Conservation (phyloP, 2,113 vertebrate species). For the Hyperopisus bebe region DNA sequence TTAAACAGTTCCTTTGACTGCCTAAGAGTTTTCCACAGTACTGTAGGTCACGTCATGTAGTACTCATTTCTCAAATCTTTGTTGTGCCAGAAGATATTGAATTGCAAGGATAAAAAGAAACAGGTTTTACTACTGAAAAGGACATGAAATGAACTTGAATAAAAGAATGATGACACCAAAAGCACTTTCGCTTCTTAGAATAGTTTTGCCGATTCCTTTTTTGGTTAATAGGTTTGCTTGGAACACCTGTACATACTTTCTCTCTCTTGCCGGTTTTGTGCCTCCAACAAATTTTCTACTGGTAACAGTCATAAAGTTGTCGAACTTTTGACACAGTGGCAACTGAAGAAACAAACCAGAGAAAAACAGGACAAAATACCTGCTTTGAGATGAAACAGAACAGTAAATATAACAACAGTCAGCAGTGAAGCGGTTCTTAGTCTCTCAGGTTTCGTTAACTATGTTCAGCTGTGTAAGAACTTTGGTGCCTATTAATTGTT, state of each 20-base stretch:
- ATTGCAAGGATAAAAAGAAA: neutral
- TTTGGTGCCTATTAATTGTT: neutral
- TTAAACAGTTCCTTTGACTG: neutral
- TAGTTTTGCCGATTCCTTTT: neutral
- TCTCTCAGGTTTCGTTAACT: neutral
- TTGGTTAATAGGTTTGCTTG: neutral
- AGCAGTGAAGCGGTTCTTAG: neutral
- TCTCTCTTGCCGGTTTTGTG: neutral
- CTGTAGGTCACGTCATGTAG: neutral
- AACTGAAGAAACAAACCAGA: neutral
- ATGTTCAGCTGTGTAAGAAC: neutral
- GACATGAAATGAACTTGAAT: neutral
- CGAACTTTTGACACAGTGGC: neutral
- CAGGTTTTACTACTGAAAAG: neutral
- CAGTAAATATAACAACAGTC: neutral
- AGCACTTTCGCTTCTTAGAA: neutral
- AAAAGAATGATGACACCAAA: neutral
- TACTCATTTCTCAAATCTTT: neutral
- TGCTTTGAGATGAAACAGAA: neutral
- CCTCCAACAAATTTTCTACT: neutral
- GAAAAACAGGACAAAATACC: neutral
- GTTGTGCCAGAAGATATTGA: neutral
- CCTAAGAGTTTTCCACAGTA: neutral
- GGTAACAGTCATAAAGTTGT: neutral
- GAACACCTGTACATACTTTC: neutral